Base-by-base conservation (phyloP, 2,888 invertebrate genomes). In the Macrosiphum euphorbiae region DNA sequence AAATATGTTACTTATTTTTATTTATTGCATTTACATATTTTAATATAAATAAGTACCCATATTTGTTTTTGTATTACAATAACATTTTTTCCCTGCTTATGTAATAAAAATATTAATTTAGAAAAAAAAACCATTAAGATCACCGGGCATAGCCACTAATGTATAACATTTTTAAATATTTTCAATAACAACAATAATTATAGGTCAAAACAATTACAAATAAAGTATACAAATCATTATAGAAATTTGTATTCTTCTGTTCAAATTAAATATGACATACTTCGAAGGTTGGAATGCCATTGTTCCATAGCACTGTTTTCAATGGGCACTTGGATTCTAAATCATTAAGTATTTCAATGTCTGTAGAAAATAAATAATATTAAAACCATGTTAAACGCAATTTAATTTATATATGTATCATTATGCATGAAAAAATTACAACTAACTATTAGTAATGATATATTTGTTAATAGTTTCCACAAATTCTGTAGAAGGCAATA, bases 401-500 rank as follows among this genome's bases (percentile, higher is more conserved):
- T 41, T 67, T 67, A 67, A 28, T 67, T 89, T 47, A 67, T 41
- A 58, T 41, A 58, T 16, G 16, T 35, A 50, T 50, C 20, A 52
- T 28, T 52, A n/a, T 35, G 16, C n/a, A 16, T 78, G 16, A 67
- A 78, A 5, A 35, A n/a, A 61, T 8, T 44, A 67, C 3, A n/a
- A 92, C 87, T 92, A 13, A 92, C 92, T n/a, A 3, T 92, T 78
- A 55, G 88, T 78, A 13, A 24, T n/a, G 50, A 88, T 87, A 67
- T 67, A 90, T 86, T 86, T 85, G 20, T 94, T 61, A 10, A 94
- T 90, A 52, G 35, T 86, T 61, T 86, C 20, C 50, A 90, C 24
- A 90, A 94, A 94, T 87, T 61, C 86, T 90, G 28, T n/a, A 11
- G 90, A 47, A 52, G 86, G 90, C 10, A 94, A 28, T n/a, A 90